These are phyloP conservation scores for Phrixothrix hirtus DNA, from an alignment of 2,888 invertebrate species.

Conservation along the genomic window DNA sequence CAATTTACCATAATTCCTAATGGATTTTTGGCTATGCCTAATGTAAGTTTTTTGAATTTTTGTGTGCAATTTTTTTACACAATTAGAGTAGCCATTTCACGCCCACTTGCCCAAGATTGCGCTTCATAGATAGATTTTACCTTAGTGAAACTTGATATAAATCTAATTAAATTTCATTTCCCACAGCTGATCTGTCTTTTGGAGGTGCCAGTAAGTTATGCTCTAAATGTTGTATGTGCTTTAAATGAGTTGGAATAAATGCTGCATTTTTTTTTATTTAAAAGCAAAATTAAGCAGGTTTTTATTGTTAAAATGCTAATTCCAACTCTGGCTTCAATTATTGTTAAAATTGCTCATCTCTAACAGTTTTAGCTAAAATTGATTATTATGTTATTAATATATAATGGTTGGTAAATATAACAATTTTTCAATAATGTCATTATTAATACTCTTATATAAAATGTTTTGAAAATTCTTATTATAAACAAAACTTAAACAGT, in stretches of 20 bases:
- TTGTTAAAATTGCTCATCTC: too few relatives aligned
- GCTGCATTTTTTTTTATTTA: neutral
- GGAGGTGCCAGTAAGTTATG: conserved; percentile 65
- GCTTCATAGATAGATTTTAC: conserved; percentile 25
- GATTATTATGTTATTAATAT: too few relatives aligned
- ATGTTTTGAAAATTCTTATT: too few relatives aligned
- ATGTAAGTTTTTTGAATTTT: conserved; percentile 50
- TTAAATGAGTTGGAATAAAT: conserved; percentile 1
- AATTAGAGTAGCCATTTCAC: conserved; percentile 39
- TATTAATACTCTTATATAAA: too few relatives aligned
- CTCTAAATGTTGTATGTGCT: conserved; percentile 9
- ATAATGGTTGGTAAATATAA: too few relatives aligned
- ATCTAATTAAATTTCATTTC: conserved; percentile 30
- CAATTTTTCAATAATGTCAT: too few relatives aligned
- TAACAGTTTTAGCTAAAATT: too few relatives aligned
- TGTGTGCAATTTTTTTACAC: conserved; percentile 45
- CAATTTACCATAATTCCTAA: conserved; percentile 40
- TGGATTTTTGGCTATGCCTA: conserved; percentile 47
- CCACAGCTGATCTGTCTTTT: conserved; percentile 55
- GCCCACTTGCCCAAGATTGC: conserved; percentile 22
- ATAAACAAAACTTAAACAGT: too few relatives aligned
- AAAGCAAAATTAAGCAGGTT: neutral
- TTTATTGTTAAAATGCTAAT: neutral
- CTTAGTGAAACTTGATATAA: too few relatives aligned
- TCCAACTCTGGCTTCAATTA: neutral